A percentile compares a stretch with the other conserved stretches of the same genome.
Evolutionary conservation across 2,113 vertebrate genomes (phyloP).

Genomic region (Megaceryle maxima): DNA sequence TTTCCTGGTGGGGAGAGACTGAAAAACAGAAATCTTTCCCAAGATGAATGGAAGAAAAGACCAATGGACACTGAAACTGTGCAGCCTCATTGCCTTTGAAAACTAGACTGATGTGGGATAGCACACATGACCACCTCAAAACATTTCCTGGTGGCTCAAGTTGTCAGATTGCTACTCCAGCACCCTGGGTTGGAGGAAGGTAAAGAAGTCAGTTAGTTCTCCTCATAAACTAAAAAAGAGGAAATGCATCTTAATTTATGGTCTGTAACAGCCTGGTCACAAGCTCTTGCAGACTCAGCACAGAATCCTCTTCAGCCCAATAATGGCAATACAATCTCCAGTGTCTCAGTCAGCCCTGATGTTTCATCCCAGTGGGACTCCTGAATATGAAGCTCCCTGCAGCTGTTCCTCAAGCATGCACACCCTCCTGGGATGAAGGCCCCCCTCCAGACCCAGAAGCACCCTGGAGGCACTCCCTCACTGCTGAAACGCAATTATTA

Average conservation of each 20-base stretch:
- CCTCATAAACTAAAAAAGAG: not conserved
- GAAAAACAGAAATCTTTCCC: not conserved
- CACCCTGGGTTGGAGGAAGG: not conserved
- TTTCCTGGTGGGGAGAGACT: not conserved
- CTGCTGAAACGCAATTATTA: not conserved
- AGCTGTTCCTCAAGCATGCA: not conserved
- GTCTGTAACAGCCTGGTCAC: not conserved
- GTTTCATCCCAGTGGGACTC: not conserved
- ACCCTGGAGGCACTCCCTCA: not conserved
- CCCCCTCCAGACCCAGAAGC: not conserved
- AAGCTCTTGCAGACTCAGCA: not conserved
- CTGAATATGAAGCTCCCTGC: not conserved
- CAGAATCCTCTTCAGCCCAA: not conserved
- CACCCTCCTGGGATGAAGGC: not conserved
- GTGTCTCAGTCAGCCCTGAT: not conserved
- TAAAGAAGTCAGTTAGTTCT: not conserved
- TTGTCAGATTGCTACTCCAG: not conserved
- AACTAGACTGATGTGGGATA: not conserved
- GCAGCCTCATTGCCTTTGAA: not conserved
- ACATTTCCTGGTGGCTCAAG: not conserved
- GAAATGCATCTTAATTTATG: not conserved
- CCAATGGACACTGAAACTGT: not conserved
- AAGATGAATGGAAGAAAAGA: not conserved
- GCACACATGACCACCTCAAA: not conserved
- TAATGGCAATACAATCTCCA: not conserved